phyloP scores from a whole-genome alignment of 2,113 vertebrate species.

The Stictonetta naevosa region DNA sequence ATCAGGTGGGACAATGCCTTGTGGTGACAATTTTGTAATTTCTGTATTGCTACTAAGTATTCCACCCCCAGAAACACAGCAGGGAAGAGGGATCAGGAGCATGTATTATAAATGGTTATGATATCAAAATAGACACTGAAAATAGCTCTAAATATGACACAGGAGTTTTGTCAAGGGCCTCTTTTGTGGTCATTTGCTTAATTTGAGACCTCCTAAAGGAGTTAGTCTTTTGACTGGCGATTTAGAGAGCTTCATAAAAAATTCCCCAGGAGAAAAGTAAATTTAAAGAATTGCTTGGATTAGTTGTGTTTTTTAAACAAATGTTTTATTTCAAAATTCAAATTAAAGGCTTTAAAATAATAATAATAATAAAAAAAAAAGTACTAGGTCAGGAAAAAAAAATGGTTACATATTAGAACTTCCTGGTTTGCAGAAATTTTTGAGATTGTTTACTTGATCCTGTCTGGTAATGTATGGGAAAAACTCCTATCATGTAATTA shows the following conservation, averaged over 20 bases:
- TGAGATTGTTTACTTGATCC: not conserved
- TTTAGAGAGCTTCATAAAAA: not conserved
- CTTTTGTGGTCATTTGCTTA: not conserved
- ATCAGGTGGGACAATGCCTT: not conserved
- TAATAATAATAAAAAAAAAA: too few relatives aligned
- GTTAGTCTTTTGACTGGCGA: not conserved
- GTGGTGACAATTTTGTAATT: not conserved
- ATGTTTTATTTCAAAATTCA: not conserved
- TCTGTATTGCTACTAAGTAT: not conserved
- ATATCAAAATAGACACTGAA: not conserved
- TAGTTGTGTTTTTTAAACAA: not conserved
- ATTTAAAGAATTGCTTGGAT: not conserved
- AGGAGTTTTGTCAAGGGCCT: not conserved
- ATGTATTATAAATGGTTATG: not conserved
- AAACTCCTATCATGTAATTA: not conserved
- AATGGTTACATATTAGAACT: accelerated
- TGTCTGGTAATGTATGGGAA: too few relatives aligned
- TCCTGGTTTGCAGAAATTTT: not conserved
- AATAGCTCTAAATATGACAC: not conserved
- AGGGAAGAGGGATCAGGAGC: not conserved
- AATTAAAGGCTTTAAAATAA: not conserved
- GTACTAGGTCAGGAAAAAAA: not conserved
- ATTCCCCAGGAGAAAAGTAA: not conserved
- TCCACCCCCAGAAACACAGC: not conserved
- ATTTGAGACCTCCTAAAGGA: not conserved